Evolutionary conservation across 1,140 invertebrate species (phyloP).

Genomic region (Drosophila mayri): DNA sequence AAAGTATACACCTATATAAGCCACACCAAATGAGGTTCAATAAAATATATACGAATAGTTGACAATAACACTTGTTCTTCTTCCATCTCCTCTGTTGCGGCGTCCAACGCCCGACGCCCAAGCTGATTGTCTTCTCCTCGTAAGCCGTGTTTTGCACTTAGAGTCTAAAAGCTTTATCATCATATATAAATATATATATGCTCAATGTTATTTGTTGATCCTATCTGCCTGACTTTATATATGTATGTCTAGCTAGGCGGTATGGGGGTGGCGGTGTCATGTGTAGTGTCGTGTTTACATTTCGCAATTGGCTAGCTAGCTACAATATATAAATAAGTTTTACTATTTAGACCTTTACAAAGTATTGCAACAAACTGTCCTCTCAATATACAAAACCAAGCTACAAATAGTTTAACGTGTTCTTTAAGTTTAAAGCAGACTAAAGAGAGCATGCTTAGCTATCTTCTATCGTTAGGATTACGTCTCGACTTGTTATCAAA

Average conservation of each 20-base stretch:
- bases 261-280: slow-evolving; percentile 3
- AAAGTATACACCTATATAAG: slow-evolving; percentile 37
- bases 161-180: slow-evolving; percentile 65
- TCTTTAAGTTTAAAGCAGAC: slow-evolving; percentile 75
- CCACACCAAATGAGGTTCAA: slow-evolving; percentile 41
- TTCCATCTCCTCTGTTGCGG: slow-evolving; percentile 6
- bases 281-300: slow-evolving; percentile 19
- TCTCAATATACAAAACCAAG: slow-evolving; percentile 68
- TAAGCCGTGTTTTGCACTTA: slow-evolving; percentile 58
- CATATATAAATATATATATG: slow-evolving; percentile 29
- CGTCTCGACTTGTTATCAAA: slow-evolving; percentile 63
- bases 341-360: slow-evolving; percentile 77
- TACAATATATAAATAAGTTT: slow-evolving; percentile 69
- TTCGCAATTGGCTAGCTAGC: slow-evolving; percentile 75
- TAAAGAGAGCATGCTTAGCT: slow-evolving; percentile 56
- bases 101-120: slow-evolving; percentile 20
- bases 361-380: slow-evolving; percentile 72
- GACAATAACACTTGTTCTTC: slow-evolving; percentile 21
- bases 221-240: slow-evolving; percentile 8
- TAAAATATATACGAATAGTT: slow-evolving; percentile 39
- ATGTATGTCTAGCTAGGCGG: slow-evolving; percentile 18
- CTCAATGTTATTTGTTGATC: slow-evolving; percentile 24
- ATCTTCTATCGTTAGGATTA: slow-evolving; percentile 67
- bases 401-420: slow-evolving; percentile 74
- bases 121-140: slow-evolving; percentile 70